A percentile compares a stretch with the other conserved stretches of the same genome.
Evolutionary conservation across 2,888 invertebrate genomes (phyloP).

Genomic region (Anagyrus pseudococci): DNA sequence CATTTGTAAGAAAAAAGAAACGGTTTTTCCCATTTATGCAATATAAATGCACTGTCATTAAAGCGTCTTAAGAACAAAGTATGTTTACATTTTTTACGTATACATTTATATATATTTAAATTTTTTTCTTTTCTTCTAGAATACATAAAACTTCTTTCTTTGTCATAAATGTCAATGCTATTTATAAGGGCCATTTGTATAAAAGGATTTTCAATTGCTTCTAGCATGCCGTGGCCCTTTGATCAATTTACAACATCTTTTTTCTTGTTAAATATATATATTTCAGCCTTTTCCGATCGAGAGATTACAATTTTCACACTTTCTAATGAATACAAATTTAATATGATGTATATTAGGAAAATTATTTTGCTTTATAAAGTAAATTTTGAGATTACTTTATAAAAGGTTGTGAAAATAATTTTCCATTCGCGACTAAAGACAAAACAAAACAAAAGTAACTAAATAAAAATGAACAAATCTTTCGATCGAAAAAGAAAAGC

Average conservation of each 20-base stretch:
- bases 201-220: slow-evolving; percentile 9
- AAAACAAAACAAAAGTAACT: background rate
- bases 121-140: slow-evolving; percentile 11
- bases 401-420: background rate
- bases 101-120: slow-evolving; percentile 18
- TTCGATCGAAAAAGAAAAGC: no score
- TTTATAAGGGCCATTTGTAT: slow-evolving; percentile 11
- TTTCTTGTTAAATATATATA: slow-evolving; percentile 23
- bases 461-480: background rate
- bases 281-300: slow-evolving; percentile 16
- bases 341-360: background rate
- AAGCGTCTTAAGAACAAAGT: slow-evolving; percentile 31
- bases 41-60: slow-evolving; percentile 23
- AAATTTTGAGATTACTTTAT: background rate
- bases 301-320: slow-evolving; percentile 10
- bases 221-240: slow-evolving; percentile 14
- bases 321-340: background rate
- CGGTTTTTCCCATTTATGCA: slow-evolving; percentile 22
- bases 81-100: slow-evolving; percentile 5
- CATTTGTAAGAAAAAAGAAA: slow-evolving; percentile 31
- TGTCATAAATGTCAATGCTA: slow-evolving; percentile 1
- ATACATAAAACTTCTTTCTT: slow-evolving; percentile 1
- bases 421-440: background rate
- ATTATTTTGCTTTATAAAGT: no score
- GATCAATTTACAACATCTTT: slow-evolving; percentile 18